A percentile compares a stretch with the other conserved stretches of the same genome.
These are phyloP conservation scores for Harpalus rubripes DNA, from an alignment of 2,888 invertebrate species.

Conservation along the genomic window DNA sequence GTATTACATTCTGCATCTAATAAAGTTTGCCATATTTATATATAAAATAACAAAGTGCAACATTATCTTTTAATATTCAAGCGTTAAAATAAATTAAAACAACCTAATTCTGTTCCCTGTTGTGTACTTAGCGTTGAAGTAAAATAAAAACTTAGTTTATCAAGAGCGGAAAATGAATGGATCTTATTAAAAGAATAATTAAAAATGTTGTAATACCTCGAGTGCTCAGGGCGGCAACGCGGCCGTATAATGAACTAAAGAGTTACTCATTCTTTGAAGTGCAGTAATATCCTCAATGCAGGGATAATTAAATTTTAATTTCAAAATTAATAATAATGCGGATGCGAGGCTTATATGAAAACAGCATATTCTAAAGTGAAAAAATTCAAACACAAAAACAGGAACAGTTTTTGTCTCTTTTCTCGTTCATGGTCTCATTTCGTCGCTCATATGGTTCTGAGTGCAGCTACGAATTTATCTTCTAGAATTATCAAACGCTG, in stretches of 20 bases:
- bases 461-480: no score
- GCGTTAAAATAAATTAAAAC: conserved; percentile 7
- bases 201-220: conserved; percentile 43
- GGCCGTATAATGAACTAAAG: background rate
- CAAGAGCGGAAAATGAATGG: conserved; percentile 34
- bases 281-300: background rate
- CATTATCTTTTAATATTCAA: background rate
- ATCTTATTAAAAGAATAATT: conserved; percentile 56
- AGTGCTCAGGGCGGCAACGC: background rate
- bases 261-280: background rate
- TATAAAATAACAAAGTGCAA: background rate
- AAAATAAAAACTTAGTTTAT: conserved; percentile 41
- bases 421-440: no score
- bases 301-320: conserved; percentile 10
- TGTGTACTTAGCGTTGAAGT: background rate
- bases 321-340: background rate
- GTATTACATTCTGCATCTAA: background rate
- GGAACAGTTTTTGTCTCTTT: no score
- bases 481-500: no score
- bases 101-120: background rate
- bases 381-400: background rate
- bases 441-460: no score
- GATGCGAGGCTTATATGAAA: background rate
- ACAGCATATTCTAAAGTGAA: background rate
- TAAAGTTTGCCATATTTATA: background rate